These are phyloP conservation scores for Suricata suricatta DNA, from an alignment of 2,113 vertebrate species.

Conservation along the genomic window DNA sequence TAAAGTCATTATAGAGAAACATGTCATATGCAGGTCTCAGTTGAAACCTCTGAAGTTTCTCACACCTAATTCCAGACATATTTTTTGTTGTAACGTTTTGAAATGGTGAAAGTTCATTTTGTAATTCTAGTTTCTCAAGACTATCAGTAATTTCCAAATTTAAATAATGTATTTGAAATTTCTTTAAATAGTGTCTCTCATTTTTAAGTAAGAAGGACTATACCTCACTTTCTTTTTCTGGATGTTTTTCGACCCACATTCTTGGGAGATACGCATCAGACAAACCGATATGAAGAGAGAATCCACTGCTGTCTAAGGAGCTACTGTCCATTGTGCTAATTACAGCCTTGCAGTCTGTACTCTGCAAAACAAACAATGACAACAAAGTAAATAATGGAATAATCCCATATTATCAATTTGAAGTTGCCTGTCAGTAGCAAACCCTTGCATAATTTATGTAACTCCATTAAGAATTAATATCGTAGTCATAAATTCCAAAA, in stretches of 20 bases:
- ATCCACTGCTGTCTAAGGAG: slow-evolving; percentile 84
- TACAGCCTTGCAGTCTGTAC: slow-evolving; percentile 90
- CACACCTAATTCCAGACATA: neutral
- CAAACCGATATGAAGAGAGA: slow-evolving; percentile 85
- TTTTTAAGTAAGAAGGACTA: neutral
- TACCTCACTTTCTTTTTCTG: slow-evolving; percentile 91
- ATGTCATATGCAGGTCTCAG: neutral
- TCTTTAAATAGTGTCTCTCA: neutral
- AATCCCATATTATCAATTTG: neutral
- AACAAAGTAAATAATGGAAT: neutral
- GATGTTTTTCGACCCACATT: slow-evolving; percentile 94
- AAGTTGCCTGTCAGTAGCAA: neutral
- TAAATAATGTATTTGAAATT: neutral
- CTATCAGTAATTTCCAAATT: neutral
- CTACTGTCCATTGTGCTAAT: slow-evolving; percentile 86
- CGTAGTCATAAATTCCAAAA: neutral
- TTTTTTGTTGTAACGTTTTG: neutral
- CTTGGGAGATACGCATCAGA: slow-evolving; percentile 87
- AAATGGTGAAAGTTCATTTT: neutral
- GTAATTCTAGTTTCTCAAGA: slow-evolving; percentile 32
- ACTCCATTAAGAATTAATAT: neutral
- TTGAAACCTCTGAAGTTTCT: neutral
- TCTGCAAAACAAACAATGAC: slow-evolving; percentile 76
- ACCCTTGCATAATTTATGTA: neutral
- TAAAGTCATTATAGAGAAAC: neutral